Base-by-base conservation (phyloP, 2,113 vertebrate genomes). In the Tapirus terrestris region DNA sequence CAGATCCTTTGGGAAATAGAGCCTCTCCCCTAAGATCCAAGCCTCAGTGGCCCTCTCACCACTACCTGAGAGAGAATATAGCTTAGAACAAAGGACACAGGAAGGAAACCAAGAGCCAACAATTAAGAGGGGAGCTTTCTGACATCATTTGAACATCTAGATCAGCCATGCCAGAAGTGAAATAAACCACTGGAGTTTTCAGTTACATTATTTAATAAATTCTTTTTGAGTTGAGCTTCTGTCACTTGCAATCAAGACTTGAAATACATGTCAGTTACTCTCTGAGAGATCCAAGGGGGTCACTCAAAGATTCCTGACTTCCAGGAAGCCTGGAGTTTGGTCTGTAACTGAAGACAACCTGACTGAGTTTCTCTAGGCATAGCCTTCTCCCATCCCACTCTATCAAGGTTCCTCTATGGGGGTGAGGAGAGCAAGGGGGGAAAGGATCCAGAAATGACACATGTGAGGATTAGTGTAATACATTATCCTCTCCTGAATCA, bases 91-190 rank as follows among this genome's bases (percentile, higher is more conserved):
- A 81, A 87, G 51, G n/a, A 8, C 27, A 90, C 23, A 81, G 27
- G 58, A 87, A 91, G n/a, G 51, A 91, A 91, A 91, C 76, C 23
- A 10, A 87, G 21, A 87, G n/a, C 12, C n/a, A 43, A 92, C 70
- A 83, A 8, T 45, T 77, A 61, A 84, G 79, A 60, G 12, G 2
- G 27, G 7, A 48, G 7, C 48, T 79, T 43, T 79, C 53, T 70
- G 53, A 65, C 31, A 75, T 56, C 12, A 73, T 73, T 60, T 83
- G 43, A 29, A 39, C 39, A 82, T 94, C 18, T 75, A 11, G 13
- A 81, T 65, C 36, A 73, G 58, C 1, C 14, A 53, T 17, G 13
- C 14, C 84, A 29, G 33, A 70, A 58, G 10, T 39, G 27, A 81
- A 85, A 80, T n/a, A 94, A n/a, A 39, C 65, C 45, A 29, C 2